Evolutionary conservation across 1,140 invertebrate genomes (phyloP), one percentile per base, ranked within the genome.

Genomic region (Protaetia brevitarsis): DNA sequence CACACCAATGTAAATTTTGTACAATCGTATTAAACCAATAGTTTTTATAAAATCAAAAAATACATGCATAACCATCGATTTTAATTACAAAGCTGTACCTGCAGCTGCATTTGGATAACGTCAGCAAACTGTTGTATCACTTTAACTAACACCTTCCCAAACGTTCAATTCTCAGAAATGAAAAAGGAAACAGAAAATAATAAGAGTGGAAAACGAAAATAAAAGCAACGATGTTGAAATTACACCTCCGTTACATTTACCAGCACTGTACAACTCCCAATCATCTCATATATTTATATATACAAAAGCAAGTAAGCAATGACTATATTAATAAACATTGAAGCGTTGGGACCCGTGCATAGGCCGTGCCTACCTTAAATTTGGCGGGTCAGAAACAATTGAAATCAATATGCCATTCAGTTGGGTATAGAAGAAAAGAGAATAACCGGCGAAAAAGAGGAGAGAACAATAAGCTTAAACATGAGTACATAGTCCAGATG

Each of bases 401-500:
- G 41, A 51, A 51, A 51, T 51, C 41, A 51, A 51, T 51, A 51
- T 51, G 41, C 26, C 41, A 51, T 16, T 51, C 41, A 2, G 5
- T 11, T 34, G n/a, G n/a, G n/a, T n/a, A n/a, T n/a, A n/a, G n/a
- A n/a, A n/a, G 13, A 8, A 34, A 34, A 34, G 26, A 16, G 11
- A 23, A 7, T 3, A 8, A 7, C 10, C 7, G 19, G 5, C 8
- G 19, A 23, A 23, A 23, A 51, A 23, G 19, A 10, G 16, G 26
- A 19, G 41, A 19, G 16, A 23, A 23, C 3, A 23, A n/a, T n/a
- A 19, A 51, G 7, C 2, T 26, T 16, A 51, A 51, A 51, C 41
- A 23, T 51, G 41, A 51, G 41, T 51, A 51, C 41, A 51, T 51
- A 51, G 13, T 51, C 41, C 41, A 51, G 41, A 51, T 51, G 41